A percentile compares a stretch with the other conserved stretches of the same genome.
phyloP scores from a whole-genome alignment of 2,888 invertebrate species.

The Notodonta ziczac region DNA sequence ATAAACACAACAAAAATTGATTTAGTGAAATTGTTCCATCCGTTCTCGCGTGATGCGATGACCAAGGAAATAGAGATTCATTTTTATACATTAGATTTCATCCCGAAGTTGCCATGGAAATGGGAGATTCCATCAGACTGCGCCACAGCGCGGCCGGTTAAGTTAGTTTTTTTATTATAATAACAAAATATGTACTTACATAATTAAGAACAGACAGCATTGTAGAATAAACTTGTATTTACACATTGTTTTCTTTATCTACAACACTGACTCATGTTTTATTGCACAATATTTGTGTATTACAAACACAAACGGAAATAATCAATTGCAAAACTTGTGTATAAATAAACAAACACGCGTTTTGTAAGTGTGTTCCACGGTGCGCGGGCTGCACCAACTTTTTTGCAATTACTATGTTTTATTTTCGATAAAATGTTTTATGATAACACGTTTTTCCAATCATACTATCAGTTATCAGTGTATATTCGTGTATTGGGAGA shows the following conservation, averaged over 20 bases:
- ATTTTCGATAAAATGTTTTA: not conserved
- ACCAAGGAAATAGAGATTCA: no score
- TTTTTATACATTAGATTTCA: no score
- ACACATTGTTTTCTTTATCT: not conserved
- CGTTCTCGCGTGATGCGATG: no score
- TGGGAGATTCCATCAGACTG: no score
- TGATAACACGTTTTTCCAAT: not conserved
- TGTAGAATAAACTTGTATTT: not conserved
- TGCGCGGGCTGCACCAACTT: no score
- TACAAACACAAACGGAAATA: not conserved
- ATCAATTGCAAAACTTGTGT: not conserved
- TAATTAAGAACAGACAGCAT: constrained; percentile 20
- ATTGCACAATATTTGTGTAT: not conserved
- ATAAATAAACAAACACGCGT: not conserved
- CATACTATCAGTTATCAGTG: not conserved
- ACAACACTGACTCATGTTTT: not conserved
- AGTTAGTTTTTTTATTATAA: no score
- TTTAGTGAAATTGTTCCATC: no score
- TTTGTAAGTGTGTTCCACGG: no score
- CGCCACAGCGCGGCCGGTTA: no score
- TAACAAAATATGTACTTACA: constrained; percentile 20
- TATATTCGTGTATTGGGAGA: constrained; percentile 9
- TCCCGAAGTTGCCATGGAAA: no score
- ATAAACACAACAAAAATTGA: no score
- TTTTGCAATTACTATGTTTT: not conserved